Percentiles rank a stretch among this genome's conserved stretches.
phyloP scores from a whole-genome alignment of 2,797 vertebrate species.

The Paratrypauchen microcephalus region DNA sequence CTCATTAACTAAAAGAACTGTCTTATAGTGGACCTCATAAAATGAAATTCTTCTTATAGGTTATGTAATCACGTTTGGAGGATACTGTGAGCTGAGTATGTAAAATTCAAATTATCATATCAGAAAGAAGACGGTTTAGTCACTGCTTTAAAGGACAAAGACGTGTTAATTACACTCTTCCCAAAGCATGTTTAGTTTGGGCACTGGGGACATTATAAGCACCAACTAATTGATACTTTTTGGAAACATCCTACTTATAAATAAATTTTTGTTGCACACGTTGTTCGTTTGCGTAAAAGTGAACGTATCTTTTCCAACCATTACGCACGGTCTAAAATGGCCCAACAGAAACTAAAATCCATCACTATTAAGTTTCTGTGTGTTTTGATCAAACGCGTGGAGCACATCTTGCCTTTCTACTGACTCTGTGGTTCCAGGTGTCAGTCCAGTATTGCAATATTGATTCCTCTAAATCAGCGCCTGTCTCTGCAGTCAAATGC shows the following conservation, averaged over 20 bases:
- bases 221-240: neutral
- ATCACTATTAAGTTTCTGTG: slow-evolving; percentile 9
- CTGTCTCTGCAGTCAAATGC: slow-evolving; percentile 36
- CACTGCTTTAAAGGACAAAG: neutral
- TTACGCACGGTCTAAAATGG: neutral
- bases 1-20: neutral
- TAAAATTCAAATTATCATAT: neutral
- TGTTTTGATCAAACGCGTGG: slow-evolving; percentile 28
- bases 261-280: neutral
- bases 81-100: neutral
- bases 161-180: neutral
- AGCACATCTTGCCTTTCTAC: slow-evolving; percentile 32
- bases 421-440: slow-evolving; percentile 37
- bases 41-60: neutral
- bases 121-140: neutral
- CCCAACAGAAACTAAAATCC: slow-evolving; percentile 7
- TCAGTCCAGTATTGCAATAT: slow-evolving; percentile 39
- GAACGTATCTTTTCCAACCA: neutral
- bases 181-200: neutral
- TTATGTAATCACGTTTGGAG: neutral
- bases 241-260: neutral
- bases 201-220: neutral
- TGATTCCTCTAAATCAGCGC: slow-evolving; percentile 57
- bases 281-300: slow-evolving; percentile 45
- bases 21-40: neutral